Evolutionary conservation across 2,797 vertebrate genomes (phyloP).

Genomic region (Myiotriccus ornatus): DNA sequence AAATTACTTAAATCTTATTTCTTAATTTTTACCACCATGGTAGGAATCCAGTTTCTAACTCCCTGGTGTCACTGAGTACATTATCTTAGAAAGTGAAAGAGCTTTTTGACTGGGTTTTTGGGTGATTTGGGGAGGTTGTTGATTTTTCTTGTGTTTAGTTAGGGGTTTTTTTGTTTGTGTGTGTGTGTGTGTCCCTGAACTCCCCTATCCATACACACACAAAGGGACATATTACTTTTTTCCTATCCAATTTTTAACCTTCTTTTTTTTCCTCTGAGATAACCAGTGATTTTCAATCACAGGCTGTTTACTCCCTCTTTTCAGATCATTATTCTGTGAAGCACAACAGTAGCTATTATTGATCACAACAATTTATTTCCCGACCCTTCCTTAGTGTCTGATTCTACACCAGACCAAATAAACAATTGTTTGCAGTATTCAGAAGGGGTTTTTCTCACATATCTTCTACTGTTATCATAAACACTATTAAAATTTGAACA

Average conservation of each 20-base stretch:
- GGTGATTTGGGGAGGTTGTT: not conserved
- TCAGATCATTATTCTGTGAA: not conserved
- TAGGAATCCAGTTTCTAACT: not conserved
- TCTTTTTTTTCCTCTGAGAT: not conserved
- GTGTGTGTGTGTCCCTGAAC: not conserved
- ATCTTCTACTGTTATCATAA: not conserved
- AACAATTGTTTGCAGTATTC: not conserved
- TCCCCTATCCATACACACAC: rapidly evolving
- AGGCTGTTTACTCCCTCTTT: not conserved
- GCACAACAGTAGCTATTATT: not conserved
- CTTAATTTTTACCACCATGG: not conserved
- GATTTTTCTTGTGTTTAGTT: not conserved
- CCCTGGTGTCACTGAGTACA: not conserved
- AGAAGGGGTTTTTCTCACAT: not conserved
- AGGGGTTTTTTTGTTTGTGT: not conserved
- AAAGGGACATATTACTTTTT: not conserved
- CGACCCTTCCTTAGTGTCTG: not conserved
- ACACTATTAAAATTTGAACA: not conserved
- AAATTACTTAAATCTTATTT: not conserved
- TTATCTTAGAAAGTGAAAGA: not conserved
- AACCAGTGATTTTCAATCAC: not conserved
- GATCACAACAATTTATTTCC: not conserved
- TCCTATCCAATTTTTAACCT: not conserved
- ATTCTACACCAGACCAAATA: not conserved
- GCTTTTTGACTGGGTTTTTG: not conserved